A percentile compares a stretch with the other conserved stretches of the same genome.
phyloP scores from a whole-genome alignment of 2,888 invertebrate species.

The Amaurobius ferox region DNA sequence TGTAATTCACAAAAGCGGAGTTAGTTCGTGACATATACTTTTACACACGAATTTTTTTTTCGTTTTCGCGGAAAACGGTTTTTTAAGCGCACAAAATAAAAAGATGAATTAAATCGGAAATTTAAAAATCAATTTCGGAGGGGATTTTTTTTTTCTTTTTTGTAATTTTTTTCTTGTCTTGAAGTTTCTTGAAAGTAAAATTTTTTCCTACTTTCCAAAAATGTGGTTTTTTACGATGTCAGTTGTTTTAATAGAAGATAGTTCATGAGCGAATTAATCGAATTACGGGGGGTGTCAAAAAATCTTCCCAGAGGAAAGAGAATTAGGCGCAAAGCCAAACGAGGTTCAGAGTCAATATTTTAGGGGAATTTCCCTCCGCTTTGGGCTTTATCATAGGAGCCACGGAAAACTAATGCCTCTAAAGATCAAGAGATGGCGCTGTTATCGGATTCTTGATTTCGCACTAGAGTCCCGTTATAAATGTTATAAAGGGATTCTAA shows the following conservation, averaged over 20 bases:
- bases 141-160: no score
- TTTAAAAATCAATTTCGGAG: slow-evolving; percentile 1
- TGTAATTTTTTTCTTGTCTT: neutral
- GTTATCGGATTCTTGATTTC: slow-evolving; percentile 6
- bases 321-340: slow-evolving; percentile 59
- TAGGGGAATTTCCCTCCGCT: slow-evolving; percentile 17
- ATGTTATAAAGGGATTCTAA: no score
- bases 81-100: neutral
- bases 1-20: no score
- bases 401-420: slow-evolving; percentile 37
- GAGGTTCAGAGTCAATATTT: slow-evolving; percentile 38
- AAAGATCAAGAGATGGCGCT: slow-evolving; percentile 57
- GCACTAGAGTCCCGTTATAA: no score
- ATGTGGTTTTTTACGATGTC: slow-evolving; percentile 48
- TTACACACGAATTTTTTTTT: no score
- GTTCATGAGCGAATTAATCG: slow-evolving; percentile 57
- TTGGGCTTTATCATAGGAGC: neutral
- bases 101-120: neutral
- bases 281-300: slow-evolving; percentile 38
- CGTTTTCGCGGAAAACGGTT: neutral
- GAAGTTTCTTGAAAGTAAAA: neutral
- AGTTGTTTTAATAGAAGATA: slow-evolving; percentile 66
- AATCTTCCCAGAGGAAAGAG: slow-evolving; percentile 18
- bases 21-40: no score
- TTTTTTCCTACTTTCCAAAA: neutral